Evolutionary conservation across 2,797 vertebrate species (phyloP).

Genomic region (Petrocephalus schoutedeni): DNA sequence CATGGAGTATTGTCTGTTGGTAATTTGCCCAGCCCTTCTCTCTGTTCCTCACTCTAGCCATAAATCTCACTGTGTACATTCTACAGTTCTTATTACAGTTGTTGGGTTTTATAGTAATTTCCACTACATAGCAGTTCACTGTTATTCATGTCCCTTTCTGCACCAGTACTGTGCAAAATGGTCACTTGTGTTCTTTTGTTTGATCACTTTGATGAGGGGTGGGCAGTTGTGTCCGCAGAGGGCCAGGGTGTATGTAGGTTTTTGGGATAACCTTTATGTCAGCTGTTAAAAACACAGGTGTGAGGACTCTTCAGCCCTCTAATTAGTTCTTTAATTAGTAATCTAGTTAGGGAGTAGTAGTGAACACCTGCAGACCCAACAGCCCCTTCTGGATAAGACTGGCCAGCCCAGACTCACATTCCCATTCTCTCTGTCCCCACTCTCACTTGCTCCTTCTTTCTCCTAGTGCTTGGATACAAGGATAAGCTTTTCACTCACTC

Average conservation of each 20-base stretch:
- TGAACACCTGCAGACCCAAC: neutral
- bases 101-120: neutral
- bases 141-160: neutral
- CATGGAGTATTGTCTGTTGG: neutral
- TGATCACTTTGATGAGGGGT: neutral
- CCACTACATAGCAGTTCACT: neutral
- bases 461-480: constrained; percentile 89
- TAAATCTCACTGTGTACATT: neutral
- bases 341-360: no score
- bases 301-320: no score
- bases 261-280: no score
- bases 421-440: constrained; percentile 43
- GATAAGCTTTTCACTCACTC: constrained; percentile 93
- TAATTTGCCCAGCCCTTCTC: neutral
- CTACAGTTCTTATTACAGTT: neutral
- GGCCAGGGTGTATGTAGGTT: no score
- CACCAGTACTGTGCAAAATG: neutral
- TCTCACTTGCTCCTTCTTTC: constrained; percentile 36
- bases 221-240: no score
- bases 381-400: neutral
- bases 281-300: no score
- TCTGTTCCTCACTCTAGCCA: neutral
- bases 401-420: neutral
- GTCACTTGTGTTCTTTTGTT: neutral
- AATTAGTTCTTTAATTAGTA: no score